phyloP scores from a whole-genome alignment of 2,888 invertebrate genomes.

The Deilephila porcellus region DNA sequence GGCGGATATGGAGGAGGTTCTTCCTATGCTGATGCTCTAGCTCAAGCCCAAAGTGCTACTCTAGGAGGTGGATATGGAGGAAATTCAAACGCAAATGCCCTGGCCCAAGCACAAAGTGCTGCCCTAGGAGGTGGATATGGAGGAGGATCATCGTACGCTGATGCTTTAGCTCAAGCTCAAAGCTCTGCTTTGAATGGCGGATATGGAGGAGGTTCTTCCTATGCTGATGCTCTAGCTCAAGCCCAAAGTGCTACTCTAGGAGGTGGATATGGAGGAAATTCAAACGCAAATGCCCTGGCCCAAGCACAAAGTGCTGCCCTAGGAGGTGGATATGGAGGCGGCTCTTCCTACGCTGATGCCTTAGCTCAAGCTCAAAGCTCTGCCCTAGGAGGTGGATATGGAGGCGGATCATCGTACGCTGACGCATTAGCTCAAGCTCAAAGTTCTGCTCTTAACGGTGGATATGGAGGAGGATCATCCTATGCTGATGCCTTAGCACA shows the following conservation, averaged over 20 bases:
- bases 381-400: conserved; percentile 25
- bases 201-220: neutral
- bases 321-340: conserved; percentile 35
- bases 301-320: conserved; percentile 35
- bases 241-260: neutral
- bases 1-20: conserved; percentile 31
- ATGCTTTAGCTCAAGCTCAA: conserved; percentile 6
- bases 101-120: conserved; percentile 19
- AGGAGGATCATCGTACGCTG: neutral
- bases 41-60: conserved; percentile 31
- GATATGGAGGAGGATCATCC: conserved; percentile 30
- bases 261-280: conserved; percentile 29
- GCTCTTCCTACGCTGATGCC: conserved; percentile 38
- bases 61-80: conserved; percentile 25
- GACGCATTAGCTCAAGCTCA: conserved; percentile 31
- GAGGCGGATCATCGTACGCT: conserved; percentile 29
- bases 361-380: conserved; percentile 39
- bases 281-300: conserved; percentile 31
- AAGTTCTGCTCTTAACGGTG: conserved; percentile 16
- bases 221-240: neutral
- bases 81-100: conserved; percentile 24
- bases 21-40: neutral
- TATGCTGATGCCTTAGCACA: conserved; percentile 33
- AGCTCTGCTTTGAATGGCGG: neutral
- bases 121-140: conserved; percentile 23